Base-by-base conservation (phyloP, 2,888 invertebrate genomes). In the Boloria euphrosyne region DNA sequence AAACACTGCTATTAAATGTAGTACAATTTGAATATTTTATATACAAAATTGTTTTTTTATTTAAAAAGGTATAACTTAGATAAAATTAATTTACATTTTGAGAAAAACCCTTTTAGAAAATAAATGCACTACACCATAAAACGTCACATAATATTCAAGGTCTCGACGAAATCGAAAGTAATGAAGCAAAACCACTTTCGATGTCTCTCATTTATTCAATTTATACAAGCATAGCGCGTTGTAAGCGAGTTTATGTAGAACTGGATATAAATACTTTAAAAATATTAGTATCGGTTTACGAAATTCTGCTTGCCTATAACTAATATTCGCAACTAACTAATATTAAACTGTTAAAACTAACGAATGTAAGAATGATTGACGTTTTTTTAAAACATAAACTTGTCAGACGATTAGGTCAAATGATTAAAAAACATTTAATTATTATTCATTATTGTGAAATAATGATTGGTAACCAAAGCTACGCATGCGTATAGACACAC, bases 131-230 rank as follows among this genome's bases (percentile, higher is more conserved):
- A 62, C 62, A 57, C 53, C 68, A 71, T 71, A 70, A 72, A 71
- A 52, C 54, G 22, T 52, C 55, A 47, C 54, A 67, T 69, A 65
- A 67, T 65, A 66, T 64, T 66, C 70, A 66, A 60, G 69, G 70
- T 64, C 68, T 67, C 47, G 70, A 70, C 51, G 71, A 75, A 75
- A 76, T 71, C 61, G 75, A 76, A 75, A 76, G 75, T 73, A 66
- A 70, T 65, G 65, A 70, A 63, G 65, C 60, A 60, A 62, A 74
- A 72, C 73, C 76, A 75, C 76, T 76, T 75, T 76, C 76, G 75
- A 72, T 75, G 68, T 57, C 52, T 65, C 70, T 53, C 66, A 65
- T 60, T 67, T 65, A 49, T 31, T 17, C 46, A 13, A 38, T 43
- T 47, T 66, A 67, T 72, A 70, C 66, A 67, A 65, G 69, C 53